A percentile compares a stretch with the other conserved stretches of the same genome.
These are phyloP conservation scores for Liparis tanakae DNA, from an alignment of 2,797 vertebrate species.

Conservation along the genomic window DNA sequence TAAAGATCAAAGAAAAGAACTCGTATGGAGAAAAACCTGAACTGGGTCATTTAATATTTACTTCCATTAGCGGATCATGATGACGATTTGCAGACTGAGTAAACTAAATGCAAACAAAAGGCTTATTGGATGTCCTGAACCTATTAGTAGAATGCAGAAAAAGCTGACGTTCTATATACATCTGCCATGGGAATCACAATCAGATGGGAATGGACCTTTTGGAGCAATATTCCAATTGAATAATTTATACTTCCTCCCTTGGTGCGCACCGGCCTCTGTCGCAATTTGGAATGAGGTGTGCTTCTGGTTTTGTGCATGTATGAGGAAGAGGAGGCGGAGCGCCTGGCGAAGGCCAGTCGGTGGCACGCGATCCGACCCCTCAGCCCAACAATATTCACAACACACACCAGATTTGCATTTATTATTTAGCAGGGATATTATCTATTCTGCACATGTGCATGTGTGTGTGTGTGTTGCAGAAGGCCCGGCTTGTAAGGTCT, in stretches of 20 bases:
- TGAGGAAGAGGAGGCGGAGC: conserved; percentile 55
- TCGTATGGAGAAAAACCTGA: conserved; percentile 26
- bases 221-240: conserved; percentile 78
- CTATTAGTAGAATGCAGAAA: conserved; percentile 39
- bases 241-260: conserved; percentile 78
- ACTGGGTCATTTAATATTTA: conserved; percentile 57
- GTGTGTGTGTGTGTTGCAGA: conserved; percentile 56
- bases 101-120: conserved; percentile 36
- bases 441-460: conserved; percentile 76
- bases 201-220: conserved; percentile 72
- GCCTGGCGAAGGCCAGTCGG: conserved; percentile 54
- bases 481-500: conserved; percentile 44
- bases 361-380: conserved; percentile 77
- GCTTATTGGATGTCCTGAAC: conserved; percentile 42
- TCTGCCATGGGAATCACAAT: conserved; percentile 61
- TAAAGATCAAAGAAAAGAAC: conserved; percentile 55
- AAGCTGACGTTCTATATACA: conserved; percentile 49
- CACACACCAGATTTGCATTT: conserved; percentile 80
- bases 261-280: conserved; percentile 59
- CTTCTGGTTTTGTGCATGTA: conserved; percentile 68
- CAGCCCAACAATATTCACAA: conserved; percentile 78
- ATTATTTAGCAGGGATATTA: conserved; percentile 79
- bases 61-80: conserved; percentile 39
- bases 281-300: conserved; percentile 76
- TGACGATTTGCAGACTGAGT: conserved; percentile 24